Evolutionary conservation across 2,797 vertebrate genomes (phyloP).

Genomic region (Sylvilagus floridanus): DNA sequence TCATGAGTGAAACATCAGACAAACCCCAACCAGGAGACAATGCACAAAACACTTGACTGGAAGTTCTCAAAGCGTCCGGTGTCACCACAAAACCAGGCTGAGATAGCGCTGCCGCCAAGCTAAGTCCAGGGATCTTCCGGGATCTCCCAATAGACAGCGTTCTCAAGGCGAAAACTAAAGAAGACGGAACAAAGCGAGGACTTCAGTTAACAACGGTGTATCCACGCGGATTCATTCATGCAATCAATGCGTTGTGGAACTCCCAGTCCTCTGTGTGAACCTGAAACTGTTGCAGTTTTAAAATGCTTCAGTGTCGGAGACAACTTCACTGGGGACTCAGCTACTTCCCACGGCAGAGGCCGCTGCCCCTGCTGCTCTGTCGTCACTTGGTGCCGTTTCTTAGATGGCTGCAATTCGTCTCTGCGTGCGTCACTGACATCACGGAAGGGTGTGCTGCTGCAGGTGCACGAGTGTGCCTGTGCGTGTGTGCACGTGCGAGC

Average conservation of each 20-base stretch:
- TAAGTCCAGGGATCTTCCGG: background rate
- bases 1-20: background rate
- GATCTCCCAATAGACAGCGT: too few species aligned
- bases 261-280: too few species aligned
- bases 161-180: accelerated
- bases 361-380: too few species aligned
- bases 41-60: background rate
- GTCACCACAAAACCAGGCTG: background rate
- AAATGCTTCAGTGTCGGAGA: background rate
- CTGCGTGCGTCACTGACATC: accelerated
- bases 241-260: accelerated
- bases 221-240: accelerated
- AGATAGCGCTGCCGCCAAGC: background rate
- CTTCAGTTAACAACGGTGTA: accelerated
- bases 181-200: too few species aligned
- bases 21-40: background rate
- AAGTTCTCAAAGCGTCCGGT: background rate
- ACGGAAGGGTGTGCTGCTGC: background rate
- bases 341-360: background rate
- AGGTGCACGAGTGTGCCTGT: background rate
- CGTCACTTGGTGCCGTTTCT: background rate
- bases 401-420: background rate
- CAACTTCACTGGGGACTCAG: background rate
- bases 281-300: background rate
- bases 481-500: background rate